Evolutionary conservation across 2,888 invertebrate species (phyloP).

Genomic region (Crepidodera aurea): DNA sequence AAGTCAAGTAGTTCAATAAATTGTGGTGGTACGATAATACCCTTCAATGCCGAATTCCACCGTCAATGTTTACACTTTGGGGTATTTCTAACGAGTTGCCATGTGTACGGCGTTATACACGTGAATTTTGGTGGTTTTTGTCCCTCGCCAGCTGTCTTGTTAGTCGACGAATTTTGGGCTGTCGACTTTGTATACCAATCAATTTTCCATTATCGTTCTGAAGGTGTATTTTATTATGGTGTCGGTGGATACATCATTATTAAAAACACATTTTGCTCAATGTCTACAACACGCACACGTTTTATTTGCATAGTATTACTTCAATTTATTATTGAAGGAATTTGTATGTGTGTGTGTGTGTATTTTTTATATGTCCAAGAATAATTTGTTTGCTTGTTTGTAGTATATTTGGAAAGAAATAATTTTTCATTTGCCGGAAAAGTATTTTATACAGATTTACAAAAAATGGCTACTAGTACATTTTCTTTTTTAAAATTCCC

Average conservation of each 20-base stretch:
- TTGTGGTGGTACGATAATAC: too few relatives aligned
- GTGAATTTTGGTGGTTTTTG: conserved; percentile 37
- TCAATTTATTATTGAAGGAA: conserved; percentile 31
- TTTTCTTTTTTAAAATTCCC: too few relatives aligned
- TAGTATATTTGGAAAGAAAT: too few relatives aligned
- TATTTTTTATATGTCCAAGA: not conserved
- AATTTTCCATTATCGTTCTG: conserved; percentile 55
- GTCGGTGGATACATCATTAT: conserved; percentile 54
- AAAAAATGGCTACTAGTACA: too few relatives aligned
- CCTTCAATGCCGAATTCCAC: too few relatives aligned
- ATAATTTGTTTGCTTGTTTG: too few relatives aligned
- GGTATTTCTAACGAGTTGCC: conserved; percentile 25
- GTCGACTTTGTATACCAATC: conserved; percentile 51
- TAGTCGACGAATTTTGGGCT: conserved; percentile 35
- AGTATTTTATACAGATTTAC: too few relatives aligned
- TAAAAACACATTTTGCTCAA: conserved; percentile 55
- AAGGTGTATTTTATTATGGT: conserved; percentile 49
- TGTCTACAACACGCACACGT: conserved; percentile 32
- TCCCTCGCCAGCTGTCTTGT: conserved; percentile 43
- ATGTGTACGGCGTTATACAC: conserved; percentile 28
- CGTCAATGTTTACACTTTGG: too few relatives aligned
- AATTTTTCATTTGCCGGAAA: too few relatives aligned
- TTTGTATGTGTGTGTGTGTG: not conserved
- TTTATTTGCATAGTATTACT: conserved; percentile 37
- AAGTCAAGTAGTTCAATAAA: too few relatives aligned